These are phyloP conservation scores for Furcifer pardalis DNA, from an alignment of 2,797 vertebrate genomes.

Conservation along the genomic window DNA sequence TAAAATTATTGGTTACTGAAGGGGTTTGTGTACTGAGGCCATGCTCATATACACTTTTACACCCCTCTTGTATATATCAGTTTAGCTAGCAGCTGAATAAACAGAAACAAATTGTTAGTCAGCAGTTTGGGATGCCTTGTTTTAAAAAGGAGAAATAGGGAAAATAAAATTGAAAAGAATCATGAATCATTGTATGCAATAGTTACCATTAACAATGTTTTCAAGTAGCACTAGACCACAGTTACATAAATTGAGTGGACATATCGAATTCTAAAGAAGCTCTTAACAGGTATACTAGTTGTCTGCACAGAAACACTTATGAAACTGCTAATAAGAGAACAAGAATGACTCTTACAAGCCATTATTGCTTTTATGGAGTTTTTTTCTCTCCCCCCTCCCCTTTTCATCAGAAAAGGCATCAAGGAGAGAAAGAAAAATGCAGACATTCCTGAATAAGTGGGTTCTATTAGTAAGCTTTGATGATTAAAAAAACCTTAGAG, in stretches of 20 bases:
- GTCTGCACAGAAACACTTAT: background rate
- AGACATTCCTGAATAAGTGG: background rate
- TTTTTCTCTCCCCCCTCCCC: background rate
- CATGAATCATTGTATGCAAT: background rate
- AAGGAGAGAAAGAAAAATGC: background rate
- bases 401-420: background rate
- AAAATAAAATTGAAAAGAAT: too few relatives aligned
- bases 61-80: background rate
- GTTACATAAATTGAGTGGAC: background rate
- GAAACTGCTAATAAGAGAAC: conserved; percentile 1
- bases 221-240: conserved; percentile 13
- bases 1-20: too few relatives aligned
- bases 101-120: background rate
- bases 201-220: conserved; percentile 7
- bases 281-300: background rate
- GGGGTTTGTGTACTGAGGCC: too few relatives aligned
- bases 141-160: background rate
- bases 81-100: background rate
- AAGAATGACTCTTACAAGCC: background rate
- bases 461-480: background rate
- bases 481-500: too few relatives aligned
- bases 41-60: too few relatives aligned
- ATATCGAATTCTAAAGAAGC: background rate
- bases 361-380: background rate
- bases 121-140: background rate